phyloP scores from a whole-genome alignment of 2,888 invertebrate species.

The Synanthedon vespiformis region DNA sequence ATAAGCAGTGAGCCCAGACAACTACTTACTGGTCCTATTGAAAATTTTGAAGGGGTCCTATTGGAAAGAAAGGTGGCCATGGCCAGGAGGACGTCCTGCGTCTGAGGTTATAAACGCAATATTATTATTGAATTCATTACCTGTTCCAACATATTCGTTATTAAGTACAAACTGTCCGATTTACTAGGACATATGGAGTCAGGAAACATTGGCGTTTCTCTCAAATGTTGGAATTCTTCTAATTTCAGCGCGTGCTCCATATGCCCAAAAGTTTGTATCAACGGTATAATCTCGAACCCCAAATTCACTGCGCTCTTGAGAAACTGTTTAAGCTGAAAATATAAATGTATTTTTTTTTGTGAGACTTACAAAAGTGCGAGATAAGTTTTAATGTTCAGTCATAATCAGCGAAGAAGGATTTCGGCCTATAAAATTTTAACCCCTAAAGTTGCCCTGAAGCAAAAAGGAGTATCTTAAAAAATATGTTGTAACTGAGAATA shows the following conservation, averaged over 20 bases:
- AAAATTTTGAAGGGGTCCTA: no score
- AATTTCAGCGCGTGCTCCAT: constrained; percentile 84
- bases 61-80: no score
- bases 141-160: constrained; percentile 80
- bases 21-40: no score
- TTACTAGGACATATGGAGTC: constrained; percentile 80
- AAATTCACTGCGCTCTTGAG: constrained; percentile 56
- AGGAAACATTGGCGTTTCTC: constrained; percentile 73
- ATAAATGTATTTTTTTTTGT: constrained; percentile 35
- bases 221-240: constrained; percentile 72
- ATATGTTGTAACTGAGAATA: no score
- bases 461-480: no score
- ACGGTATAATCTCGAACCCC: constrained; percentile 78
- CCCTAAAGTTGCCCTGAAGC: no score
- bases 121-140: constrained; percentile 27
- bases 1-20: no score
- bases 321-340: constrained; percentile 36
- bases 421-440: no score
- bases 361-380: constrained; percentile 14
- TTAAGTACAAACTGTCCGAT: constrained; percentile 61
- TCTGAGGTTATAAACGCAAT: no score
- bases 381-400: no score
- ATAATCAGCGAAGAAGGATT: no score
- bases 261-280: constrained; percentile 90
- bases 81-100: no score